Evolutionary conservation across 2,113 vertebrate species (phyloP), one percentile per base, ranked within the genome.

Genomic region (Nycticryphes semicollaris): DNA sequence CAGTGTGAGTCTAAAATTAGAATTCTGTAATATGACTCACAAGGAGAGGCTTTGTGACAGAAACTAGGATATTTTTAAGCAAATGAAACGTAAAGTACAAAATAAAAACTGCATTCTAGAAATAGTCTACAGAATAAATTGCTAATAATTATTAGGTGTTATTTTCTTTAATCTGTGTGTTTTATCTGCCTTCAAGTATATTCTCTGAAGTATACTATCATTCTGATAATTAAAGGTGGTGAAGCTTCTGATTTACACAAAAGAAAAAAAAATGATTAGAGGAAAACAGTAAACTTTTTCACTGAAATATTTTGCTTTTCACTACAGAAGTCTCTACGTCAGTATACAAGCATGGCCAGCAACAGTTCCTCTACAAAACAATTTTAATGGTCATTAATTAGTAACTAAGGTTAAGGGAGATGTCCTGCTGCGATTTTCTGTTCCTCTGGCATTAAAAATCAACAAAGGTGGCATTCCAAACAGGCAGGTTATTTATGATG

Each of bases 51-150:
- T 91, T 92, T 92, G 77, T 93, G 92, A 84, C n/a, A 93, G 87
- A 92, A 94, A 90, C 24, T 3, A 91, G 56, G 72, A 53, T 94
- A 96, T 95, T 93, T 96, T 97, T 91, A 94, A 97, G 94, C 60
- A 93, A 94, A 82, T 64, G 30, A 77, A 81, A 17, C 80, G 85
- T 67, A 31, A 94, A 95, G 73, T 24, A 48, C 66, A 84, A 97
- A 94, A 95, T 57, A 96, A 92, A 96, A 94, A 80, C 63, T 73
- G 12, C 25, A 67, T 83, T 80, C 57, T 67, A 90, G 50, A 88
- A 93, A 87, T 48, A 84, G 31, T 33, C 51, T 43, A 12, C 47
- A 31, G 24, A 92, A 93, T 64, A 93, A 89, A 85, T 50, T 37
- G 8, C 22, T 80, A 92, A 28, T 87, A 78, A 81, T 48, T 81